Evolutionary conservation across 2,888 invertebrate species (phyloP).

Genomic region (Argyresthia albistria): DNA sequence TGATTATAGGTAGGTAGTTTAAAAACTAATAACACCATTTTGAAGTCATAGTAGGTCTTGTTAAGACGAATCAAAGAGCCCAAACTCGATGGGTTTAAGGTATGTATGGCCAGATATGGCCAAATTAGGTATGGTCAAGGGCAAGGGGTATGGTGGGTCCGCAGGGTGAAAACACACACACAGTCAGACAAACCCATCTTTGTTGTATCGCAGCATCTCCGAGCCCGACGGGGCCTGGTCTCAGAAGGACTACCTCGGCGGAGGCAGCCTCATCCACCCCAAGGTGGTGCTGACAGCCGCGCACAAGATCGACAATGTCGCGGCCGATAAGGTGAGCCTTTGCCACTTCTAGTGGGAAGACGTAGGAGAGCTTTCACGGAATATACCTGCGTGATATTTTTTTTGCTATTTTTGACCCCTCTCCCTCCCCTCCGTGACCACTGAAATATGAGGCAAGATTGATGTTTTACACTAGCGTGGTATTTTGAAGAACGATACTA

Average conservation of each 20-base stretch:
- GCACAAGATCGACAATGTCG: constrained; percentile 72
- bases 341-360: too few relatives aligned
- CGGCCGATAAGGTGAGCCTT: constrained; percentile 6
- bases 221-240: constrained; percentile 21
- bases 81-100: too few relatives aligned
- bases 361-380: too few relatives aligned
- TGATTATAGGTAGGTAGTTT: too few relatives aligned
- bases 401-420: too few relatives aligned
- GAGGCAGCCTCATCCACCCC: constrained; percentile 81
- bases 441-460: too few relatives aligned
- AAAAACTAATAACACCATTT: too few relatives aligned
- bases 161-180: constrained; percentile 16
- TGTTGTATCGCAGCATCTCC: constrained; percentile 20
- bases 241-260: constrained; percentile 71
- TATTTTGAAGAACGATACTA: too few relatives aligned
- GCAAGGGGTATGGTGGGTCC: constrained; percentile 44
- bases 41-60: background rate
- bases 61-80: background rate
- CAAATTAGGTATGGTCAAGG: background rate
- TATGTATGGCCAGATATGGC: constrained; percentile 9
- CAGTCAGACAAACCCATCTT: too few relatives aligned
- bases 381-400: too few relatives aligned
- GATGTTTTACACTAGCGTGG: too few relatives aligned
- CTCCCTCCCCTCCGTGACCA: too few relatives aligned
- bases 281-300: constrained; percentile 81